Conservation (phyloP, 1,140 invertebrate genomes). For the Diplogasteroides magnus region DNA sequence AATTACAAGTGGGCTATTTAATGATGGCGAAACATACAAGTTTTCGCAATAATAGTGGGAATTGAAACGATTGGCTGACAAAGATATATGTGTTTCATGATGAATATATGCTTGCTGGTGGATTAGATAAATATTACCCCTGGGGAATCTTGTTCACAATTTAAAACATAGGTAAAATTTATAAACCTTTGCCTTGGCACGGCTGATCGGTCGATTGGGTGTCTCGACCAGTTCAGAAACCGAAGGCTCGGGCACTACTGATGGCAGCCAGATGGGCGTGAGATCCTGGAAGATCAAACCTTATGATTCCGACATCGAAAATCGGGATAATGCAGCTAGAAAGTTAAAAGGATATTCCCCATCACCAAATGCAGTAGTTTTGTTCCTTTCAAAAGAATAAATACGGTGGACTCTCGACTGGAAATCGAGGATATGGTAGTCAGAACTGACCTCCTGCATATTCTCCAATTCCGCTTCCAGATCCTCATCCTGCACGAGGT, state of each 20-base stretch:
- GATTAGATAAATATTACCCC: neutral
- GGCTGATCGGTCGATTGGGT: slow-evolving; percentile 7
- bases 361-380: neutral
- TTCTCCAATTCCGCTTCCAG: slow-evolving; percentile 17
- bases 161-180: neutral
- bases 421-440: slow-evolving; percentile 1
- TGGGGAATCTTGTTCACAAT: too few species aligned
- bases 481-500: slow-evolving; percentile 76
- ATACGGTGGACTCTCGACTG: neutral
- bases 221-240: slow-evolving; percentile 3
- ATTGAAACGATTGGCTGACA: too few species aligned
- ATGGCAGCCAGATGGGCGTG: slow-evolving; percentile 4
- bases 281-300: slow-evolving; percentile 9
- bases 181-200: slow-evolving; percentile 7
- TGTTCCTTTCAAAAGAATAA: neutral
- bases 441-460: slow-evolving; percentile 7
- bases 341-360: neutral
- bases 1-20: too few species aligned
- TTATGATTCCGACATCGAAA: too few species aligned
- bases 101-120: neutral
- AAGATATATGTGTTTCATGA: too few species aligned
- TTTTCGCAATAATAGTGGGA: too few species aligned
- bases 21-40: too few species aligned
- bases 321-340: too few species aligned
- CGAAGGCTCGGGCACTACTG: slow-evolving; percentile 1